These are phyloP conservation scores for Scolopax rusticola DNA, from an alignment of 2,797 vertebrate species.

Conservation along the genomic window DNA sequence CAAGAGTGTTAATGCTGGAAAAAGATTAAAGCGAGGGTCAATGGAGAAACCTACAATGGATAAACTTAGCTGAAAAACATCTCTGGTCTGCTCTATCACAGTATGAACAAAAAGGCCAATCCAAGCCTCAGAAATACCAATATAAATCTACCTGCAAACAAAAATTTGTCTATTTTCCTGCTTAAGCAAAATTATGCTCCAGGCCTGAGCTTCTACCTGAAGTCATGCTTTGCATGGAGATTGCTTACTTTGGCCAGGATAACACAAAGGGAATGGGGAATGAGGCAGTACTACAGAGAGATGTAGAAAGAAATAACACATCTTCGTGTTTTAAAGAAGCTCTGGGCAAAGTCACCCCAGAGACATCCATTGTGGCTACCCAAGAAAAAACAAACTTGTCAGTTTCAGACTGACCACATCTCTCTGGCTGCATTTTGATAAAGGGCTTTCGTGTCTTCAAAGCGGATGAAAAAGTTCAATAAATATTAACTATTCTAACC, in stretches of 20 bases:
- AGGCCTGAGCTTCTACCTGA: background rate
- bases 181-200: background rate
- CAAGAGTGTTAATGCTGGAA: constrained; percentile 94
- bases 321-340: background rate
- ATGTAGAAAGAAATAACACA: background rate
- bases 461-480: background rate
- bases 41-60: background rate
- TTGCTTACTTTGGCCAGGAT: background rate
- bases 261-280: background rate
- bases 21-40: background rate
- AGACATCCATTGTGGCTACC: background rate
- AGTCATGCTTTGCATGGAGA: background rate
- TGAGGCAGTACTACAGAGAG: background rate
- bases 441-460: background rate
- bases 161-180: background rate
- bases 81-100: background rate
- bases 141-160: background rate
- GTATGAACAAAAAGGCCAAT: background rate
- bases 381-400: background rate
- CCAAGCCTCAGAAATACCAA: background rate
- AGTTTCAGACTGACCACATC: background rate
- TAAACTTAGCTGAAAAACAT: background rate
- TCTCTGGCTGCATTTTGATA: background rate
- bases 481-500: background rate
- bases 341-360: background rate